Percentiles rank a stretch among this genome's conserved stretches.
Evolutionary conservation across 2,113 vertebrate genomes (phyloP).

Genomic region (Cavia aperea): DNA sequence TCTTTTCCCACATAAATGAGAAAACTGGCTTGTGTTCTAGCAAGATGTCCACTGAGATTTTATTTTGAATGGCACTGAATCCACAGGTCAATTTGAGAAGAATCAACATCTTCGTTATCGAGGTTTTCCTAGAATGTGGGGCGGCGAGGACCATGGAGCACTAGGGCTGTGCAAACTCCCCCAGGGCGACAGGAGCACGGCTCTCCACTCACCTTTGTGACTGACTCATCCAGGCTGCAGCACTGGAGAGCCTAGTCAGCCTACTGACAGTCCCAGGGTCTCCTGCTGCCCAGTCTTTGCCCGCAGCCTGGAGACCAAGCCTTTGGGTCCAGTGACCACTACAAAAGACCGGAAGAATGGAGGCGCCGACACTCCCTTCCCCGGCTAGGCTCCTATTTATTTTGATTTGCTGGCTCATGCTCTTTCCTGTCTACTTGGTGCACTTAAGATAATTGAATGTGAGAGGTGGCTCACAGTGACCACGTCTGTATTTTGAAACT

Average conservation of each 20-base stretch:
- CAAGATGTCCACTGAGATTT: not conserved
- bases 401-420: conserved; percentile 34
- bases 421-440: conserved; percentile 22
- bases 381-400: conserved; percentile 15
- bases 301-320: conserved; percentile 8
- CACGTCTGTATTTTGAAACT: conserved; percentile 58
- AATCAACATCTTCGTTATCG: not conserved
- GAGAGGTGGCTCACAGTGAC: conserved; percentile 15
- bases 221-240: not conserved
- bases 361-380: not conserved
- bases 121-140: not conserved
- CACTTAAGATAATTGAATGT: conserved; percentile 47
- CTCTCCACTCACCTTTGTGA: no score
- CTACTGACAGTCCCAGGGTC: not conserved
- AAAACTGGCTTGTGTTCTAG: not conserved
- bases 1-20: not conserved
- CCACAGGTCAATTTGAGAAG: not conserved
- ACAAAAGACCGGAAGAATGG: conserved; percentile 34
- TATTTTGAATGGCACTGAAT: not conserved
- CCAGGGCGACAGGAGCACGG: accelerated
- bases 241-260: not conserved
- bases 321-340: conserved; percentile 12
- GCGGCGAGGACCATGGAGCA: not conserved
- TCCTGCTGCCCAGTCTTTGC: not conserved
- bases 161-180: not conserved